Evolutionary conservation across 2,888 invertebrate genomes (phyloP).

Genomic region (Caradrina kadenii): DNA sequence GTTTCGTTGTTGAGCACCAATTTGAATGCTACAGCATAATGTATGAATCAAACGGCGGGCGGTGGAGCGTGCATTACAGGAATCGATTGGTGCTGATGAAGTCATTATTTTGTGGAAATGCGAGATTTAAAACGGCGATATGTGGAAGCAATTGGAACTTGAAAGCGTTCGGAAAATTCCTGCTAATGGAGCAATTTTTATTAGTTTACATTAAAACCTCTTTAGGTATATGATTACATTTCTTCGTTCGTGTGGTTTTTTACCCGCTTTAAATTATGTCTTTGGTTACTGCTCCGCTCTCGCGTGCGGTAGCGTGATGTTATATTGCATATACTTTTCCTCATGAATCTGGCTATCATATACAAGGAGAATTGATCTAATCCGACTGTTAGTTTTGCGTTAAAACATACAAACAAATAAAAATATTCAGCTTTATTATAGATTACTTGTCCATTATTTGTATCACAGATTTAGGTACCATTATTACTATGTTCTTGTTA

Average conservation of each 20-base stretch:
- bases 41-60: conserved; percentile 36
- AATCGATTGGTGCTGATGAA: conserved; percentile 57
- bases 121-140: conserved; percentile 59
- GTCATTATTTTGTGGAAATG: conserved; percentile 56
- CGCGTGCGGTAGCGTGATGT: too few relatives aligned
- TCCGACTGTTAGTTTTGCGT: too few relatives aligned
- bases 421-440: background rate
- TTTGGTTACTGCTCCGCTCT: too few relatives aligned
- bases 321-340: too few relatives aligned
- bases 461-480: background rate
- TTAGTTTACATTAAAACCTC: conserved; percentile 46
- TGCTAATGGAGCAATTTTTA: conserved; percentile 59
- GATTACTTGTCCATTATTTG: conserved; percentile 27
- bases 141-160: conserved; percentile 47
- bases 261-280: too few relatives aligned
- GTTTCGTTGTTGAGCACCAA: conserved; percentile 60
- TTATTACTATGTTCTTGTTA: background rate
- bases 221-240: conserved; percentile 7
- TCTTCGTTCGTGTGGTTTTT: too few relatives aligned
- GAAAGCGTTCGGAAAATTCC: conserved; percentile 56
- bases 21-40: conserved; percentile 61
- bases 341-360: too few relatives aligned
- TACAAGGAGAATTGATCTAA: too few relatives aligned
- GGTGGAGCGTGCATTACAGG: conserved; percentile 42
- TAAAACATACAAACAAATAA: too few relatives aligned